Evolutionary conservation across 2,113 vertebrate genomes (phyloP).

Genomic region (Poecilia latipinna): DNA sequence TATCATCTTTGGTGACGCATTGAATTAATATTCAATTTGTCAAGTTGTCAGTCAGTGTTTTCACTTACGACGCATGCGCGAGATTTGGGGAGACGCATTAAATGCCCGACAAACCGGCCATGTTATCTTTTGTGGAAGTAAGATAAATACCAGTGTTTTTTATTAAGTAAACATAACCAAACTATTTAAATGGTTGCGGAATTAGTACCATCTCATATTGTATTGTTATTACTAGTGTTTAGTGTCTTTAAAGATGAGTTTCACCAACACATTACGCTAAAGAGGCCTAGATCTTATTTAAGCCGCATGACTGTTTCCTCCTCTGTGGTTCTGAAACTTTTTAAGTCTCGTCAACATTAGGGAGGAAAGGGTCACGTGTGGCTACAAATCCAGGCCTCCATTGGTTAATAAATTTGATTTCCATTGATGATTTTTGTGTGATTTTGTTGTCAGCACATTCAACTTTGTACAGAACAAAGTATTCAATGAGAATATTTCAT

Average conservation of each 20-base stretch:
- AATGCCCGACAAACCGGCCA: background rate
- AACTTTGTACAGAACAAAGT: too few relatives aligned
- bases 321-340: too few relatives aligned
- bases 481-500: too few relatives aligned
- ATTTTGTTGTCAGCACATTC: too few relatives aligned
- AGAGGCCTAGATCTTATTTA: background rate
- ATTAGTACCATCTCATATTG: background rate
- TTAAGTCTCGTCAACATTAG: too few relatives aligned
- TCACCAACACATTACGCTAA: background rate
- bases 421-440: too few relatives aligned
- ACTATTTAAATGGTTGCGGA: background rate
- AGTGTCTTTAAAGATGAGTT: background rate
- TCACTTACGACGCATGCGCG: slow-evolving; percentile 39
- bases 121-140: background rate
- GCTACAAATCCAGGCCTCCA: too few relatives aligned
- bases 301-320: background rate
- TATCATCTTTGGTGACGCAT: slow-evolving; percentile 16
- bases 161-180: background rate
- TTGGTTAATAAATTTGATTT: too few relatives aligned
- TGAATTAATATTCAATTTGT: slow-evolving; percentile 40
- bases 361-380: too few relatives aligned
- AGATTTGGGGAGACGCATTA: background rate
- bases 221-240: background rate
- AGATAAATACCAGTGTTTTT: too few relatives aligned
- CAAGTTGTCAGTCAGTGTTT: slow-evolving; percentile 39